These are phyloP conservation scores for Scortum barcoo DNA, from an alignment of 2,113 vertebrate species.

Conservation along the genomic window DNA sequence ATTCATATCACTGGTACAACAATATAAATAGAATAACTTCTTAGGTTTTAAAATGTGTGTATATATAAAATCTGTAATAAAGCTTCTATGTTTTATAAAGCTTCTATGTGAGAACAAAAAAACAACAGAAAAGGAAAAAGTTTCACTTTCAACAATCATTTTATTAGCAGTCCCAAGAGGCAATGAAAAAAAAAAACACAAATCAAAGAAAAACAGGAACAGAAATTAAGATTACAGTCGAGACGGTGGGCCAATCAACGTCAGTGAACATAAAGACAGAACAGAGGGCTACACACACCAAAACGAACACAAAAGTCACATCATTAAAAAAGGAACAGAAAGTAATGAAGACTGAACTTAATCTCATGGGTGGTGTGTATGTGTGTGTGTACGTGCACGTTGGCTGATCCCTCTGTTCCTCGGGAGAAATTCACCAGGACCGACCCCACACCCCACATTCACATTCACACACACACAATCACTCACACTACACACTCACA, in stretches of 20 bases:
- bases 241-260: slow-evolving; percentile 53
- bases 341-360: slow-evolving; percentile 45
- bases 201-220: slow-evolving; percentile 54
- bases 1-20: neutral
- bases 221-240: slow-evolving; percentile 69
- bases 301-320: slow-evolving; percentile 55
- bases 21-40: neutral
- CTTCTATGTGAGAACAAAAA: neutral
- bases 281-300: slow-evolving; percentile 71
- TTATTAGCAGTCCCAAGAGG: slow-evolving; percentile 84
- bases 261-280: slow-evolving; percentile 60
- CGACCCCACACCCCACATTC: slow-evolving; percentile 52
- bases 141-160: slow-evolving; percentile 77
- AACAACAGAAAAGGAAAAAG: neutral
- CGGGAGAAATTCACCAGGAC: slow-evolving; percentile 84
- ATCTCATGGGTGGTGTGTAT: slow-evolving; percentile 34
- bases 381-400: slow-evolving; percentile 27
- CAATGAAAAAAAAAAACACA: slow-evolving; percentile 66
- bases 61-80: neutral
- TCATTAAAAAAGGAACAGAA: slow-evolving; percentile 53
- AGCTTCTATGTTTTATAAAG: neutral
- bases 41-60: neutral
- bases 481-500: slow-evolving; percentile 21
- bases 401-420: slow-evolving; percentile 84
- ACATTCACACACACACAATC: slow-evolving; percentile 21